Conservation (phyloP, 2,888 invertebrate species). For the Plutella xylostella region DNA sequence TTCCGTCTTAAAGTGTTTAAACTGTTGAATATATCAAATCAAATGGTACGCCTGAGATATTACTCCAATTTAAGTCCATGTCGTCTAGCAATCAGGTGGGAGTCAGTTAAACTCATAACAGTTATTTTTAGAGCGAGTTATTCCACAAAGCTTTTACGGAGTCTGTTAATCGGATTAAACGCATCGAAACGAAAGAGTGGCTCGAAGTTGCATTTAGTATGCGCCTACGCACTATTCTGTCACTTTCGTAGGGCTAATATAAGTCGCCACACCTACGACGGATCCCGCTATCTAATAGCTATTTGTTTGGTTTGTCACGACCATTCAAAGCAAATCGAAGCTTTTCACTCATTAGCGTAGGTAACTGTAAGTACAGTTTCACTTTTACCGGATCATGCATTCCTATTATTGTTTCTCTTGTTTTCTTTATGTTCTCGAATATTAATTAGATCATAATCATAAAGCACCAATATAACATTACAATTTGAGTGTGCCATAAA, state of each 20-base stretch:
- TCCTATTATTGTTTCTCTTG: too few relatives aligned
- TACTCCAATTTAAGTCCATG: too few relatives aligned
- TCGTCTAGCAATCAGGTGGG: too few relatives aligned
- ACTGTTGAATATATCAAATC: too few relatives aligned
- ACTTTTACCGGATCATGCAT: too few relatives aligned
- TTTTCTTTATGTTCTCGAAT: too few relatives aligned
- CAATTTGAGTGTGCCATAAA: too few relatives aligned
- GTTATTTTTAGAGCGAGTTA: not conserved
- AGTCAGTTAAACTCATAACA: not conserved
- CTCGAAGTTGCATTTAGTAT: slow-evolving; percentile 25
- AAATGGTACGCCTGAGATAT: too few relatives aligned
- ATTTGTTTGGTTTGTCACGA: slow-evolving; percentile 41
- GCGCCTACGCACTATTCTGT: slow-evolving; percentile 51
- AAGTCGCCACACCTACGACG: slow-evolving; percentile 44
- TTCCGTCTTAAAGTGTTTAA: too few relatives aligned
- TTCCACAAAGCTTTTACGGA: not conserved
- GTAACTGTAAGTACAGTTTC: too few relatives aligned
- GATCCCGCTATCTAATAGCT: slow-evolving; percentile 20
- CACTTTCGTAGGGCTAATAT: slow-evolving; percentile 40
- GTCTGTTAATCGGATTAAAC: slow-evolving; percentile 46
- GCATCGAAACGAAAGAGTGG: slow-evolving; percentile 29
- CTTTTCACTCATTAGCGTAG: slow-evolving; percentile 31
- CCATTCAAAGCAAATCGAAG: slow-evolving; percentile 38
- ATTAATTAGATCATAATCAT: too few relatives aligned
- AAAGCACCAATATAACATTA: too few relatives aligned